A percentile compares a stretch with the other conserved stretches of the same genome.
These are phyloP conservation scores for Hydrozoanthus gracilis DNA, from an alignment of 92 coral and sea anemone species.

Conservation along the genomic window DNA sequence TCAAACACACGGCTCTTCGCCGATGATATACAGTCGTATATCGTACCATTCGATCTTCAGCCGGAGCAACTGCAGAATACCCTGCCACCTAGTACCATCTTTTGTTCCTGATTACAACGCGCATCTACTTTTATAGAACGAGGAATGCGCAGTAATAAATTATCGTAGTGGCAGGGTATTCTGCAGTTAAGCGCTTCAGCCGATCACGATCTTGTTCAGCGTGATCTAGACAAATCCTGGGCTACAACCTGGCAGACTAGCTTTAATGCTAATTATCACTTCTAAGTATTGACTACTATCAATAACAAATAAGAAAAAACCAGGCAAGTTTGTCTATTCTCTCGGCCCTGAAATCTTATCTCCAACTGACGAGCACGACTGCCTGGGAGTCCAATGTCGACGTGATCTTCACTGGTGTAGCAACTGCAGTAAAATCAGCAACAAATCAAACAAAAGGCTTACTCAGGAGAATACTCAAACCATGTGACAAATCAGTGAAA, in stretches of 20 bases:
- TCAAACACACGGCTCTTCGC: background rate
- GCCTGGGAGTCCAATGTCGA: slow-evolving; percentile 7
- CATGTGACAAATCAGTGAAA: slow-evolving; percentile 12
- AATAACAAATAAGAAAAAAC: slow-evolving; percentile 15
- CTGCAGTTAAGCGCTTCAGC: too few species aligned
- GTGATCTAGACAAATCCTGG: background rate
- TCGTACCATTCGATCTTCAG: background rate
- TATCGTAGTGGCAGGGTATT: too few species aligned
- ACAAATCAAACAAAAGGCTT: background rate
- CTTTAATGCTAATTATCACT: slow-evolving; percentile 10
- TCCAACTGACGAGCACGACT: slow-evolving; percentile 25
- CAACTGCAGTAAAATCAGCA: background rate
- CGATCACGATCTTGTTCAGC: background rate
- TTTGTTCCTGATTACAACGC: too few species aligned
- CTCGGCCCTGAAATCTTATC: slow-evolving; percentile 21
- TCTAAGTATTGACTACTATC: too few species aligned
- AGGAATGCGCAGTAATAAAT: too few species aligned
- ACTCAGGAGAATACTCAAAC: slow-evolving; percentile 19
- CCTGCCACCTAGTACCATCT: too few species aligned
- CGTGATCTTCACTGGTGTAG: background rate
- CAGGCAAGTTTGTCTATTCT: background rate
- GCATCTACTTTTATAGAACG: too few species aligned
- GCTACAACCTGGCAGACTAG: background rate
- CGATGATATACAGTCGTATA: background rate
- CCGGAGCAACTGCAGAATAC: too few species aligned